phyloP scores from a whole-genome alignment of 2,113 vertebrate genomes.

The Cavia porcellus region DNA sequence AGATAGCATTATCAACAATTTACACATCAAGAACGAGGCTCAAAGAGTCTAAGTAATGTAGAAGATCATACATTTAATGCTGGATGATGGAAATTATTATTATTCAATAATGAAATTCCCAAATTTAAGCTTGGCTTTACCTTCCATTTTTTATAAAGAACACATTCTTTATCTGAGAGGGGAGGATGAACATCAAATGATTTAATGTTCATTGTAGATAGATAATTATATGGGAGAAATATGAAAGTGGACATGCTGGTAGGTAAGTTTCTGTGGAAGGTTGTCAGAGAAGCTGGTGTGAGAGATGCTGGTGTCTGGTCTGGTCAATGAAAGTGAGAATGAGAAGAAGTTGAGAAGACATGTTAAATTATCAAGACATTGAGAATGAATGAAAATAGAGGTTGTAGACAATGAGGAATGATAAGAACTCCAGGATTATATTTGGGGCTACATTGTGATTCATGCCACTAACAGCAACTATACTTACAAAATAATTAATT shows the following conservation, averaged over 20 bases:
- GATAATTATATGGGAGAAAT: background rate
- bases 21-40: background rate
- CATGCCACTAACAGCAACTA: background rate
- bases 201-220: background rate
- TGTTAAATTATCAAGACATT: background rate
- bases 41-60: background rate
- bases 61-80: background rate
- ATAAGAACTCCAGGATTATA: background rate
- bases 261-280: background rate
- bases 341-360: background rate
- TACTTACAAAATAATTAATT: background rate
- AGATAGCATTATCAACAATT: background rate
- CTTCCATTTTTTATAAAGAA: background rate
- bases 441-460: background rate
- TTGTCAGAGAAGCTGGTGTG: background rate
- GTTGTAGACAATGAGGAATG: background rate
- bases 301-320: background rate
- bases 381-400: background rate
- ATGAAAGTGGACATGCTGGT: too few relatives aligned
- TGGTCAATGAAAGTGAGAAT: too few relatives aligned
- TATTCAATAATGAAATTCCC: background rate
- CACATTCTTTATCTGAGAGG: background rate
- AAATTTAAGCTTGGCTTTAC: background rate
- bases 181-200: background rate
- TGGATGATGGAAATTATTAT: background rate